These are phyloP conservation scores for Gouania willdenowi DNA, from an alignment of 2,797 vertebrate species.

Conservation along the genomic window DNA sequence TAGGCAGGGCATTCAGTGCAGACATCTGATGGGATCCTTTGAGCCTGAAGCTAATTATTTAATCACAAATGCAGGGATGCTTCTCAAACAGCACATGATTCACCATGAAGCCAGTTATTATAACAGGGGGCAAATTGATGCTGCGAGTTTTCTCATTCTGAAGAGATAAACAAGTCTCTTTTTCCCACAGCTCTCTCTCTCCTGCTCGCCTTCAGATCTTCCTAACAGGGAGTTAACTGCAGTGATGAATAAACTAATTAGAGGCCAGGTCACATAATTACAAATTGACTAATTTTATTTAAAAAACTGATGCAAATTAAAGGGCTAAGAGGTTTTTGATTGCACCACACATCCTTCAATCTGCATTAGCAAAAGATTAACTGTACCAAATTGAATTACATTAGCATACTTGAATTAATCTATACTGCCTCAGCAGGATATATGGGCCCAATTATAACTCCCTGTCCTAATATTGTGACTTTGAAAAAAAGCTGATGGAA, in stretches of 20 bases:
- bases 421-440: conserved; percentile 62
- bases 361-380: conserved; percentile 82
- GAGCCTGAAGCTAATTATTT: conserved; percentile 51
- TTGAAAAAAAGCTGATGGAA: conserved; percentile 57
- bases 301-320: conserved; percentile 76
- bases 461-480: conserved; percentile 55
- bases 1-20: no score
- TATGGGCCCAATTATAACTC: conserved; percentile 70
- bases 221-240: conserved; percentile 76
- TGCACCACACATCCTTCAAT: conserved; percentile 78
- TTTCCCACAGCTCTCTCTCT: conserved; percentile 22
- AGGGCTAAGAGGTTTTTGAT: conserved; percentile 79
- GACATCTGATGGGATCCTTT: conserved; percentile 37
- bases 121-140: conserved; percentile 72
- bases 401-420: conserved; percentile 83
- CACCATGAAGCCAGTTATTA: conserved; percentile 65
- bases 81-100: conserved; percentile 63
- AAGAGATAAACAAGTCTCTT: conserved; percentile 59
- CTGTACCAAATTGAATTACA: conserved; percentile 81
- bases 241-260: conserved; percentile 83
- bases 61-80: conserved; percentile 49
- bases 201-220: conserved; percentile 38
- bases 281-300: conserved; percentile 81
- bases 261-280: conserved; percentile 78
- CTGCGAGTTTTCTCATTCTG: conserved; percentile 65